Base-by-base conservation (phyloP, 2,888 invertebrate species). In the Microplitis deprimator region DNA sequence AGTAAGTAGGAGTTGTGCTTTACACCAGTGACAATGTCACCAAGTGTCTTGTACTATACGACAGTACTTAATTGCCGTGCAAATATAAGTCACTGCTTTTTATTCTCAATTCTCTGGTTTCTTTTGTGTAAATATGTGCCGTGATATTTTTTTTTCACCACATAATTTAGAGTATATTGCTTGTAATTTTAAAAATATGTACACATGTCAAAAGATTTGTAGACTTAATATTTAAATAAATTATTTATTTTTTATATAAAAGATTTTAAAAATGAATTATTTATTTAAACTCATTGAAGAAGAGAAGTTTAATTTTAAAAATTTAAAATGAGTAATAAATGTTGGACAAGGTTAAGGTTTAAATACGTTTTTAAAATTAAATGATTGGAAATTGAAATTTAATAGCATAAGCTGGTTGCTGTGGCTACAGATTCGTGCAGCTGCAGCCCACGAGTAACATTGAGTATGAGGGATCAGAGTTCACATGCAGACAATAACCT, bases 401-500 rank as follows among this genome's bases (percentile, higher is more conserved):
- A 50, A 50, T 8, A 13, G 13, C 50, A 50, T 50, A 50, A 50
- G 50, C 13, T 50, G 50, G 13, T 50, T 50, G 50, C 50, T 50
- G 50, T 50, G 50, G 13, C 50, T 50, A 50, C 50, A 50, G 50
- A 13, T 50, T 50, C 10, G 72, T 72, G 61, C n/a, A 20, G 59
- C 41, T 16, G 29, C 20, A 71, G 38, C 7, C 20, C 8, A 62
- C 62, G 6, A 62, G 20, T 62, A 62, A 50, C 8, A 17, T 8
- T 38, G n/a, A 60, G 17, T 39, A 61, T n/a, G 29, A 29, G 61
- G n/a, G 68, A 40, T 68, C 17, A 68, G 40, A 68, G 68, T 68
- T 68, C 68, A 16, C 68, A 17, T n/a, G 13, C 39, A 72, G 50
- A 68, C 38, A 39, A 69, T 62, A 69, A 68, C 67, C 39, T 10